A percentile compares a stretch with the other conserved stretches of the same genome.
Evolutionary conservation across 2,797 vertebrate genomes (phyloP).

Genomic region (Enteromius fasciolatus): DNA sequence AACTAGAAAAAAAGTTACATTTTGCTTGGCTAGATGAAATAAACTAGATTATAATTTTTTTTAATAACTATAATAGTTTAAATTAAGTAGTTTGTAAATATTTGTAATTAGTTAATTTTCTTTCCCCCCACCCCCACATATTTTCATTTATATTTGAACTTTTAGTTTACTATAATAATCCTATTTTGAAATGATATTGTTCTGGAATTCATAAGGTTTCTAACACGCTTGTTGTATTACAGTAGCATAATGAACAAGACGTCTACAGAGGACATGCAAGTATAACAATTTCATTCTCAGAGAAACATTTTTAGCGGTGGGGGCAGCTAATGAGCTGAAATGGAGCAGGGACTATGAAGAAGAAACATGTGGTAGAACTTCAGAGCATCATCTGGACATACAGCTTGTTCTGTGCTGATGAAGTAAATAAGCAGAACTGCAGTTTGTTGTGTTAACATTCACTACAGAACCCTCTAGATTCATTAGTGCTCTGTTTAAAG

Average conservation of each 20-base stretch:
- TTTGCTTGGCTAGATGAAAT: neutral
- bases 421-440: neutral
- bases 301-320: neutral
- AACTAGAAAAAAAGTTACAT: neutral
- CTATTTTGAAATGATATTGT: neutral
- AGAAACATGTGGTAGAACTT: slow-evolving; percentile 2
- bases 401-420: slow-evolving; percentile 3
- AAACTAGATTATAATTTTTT: neutral
- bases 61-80: neutral
- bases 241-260: neutral
- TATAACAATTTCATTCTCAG: neutral
- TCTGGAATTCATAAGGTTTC: neutral
- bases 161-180: neutral
- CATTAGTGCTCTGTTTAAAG: neutral
- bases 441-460: neutral
- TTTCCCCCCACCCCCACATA: no score
- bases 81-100: neutral
- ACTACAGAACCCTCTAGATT: neutral
- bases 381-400: slow-evolving; percentile 11
- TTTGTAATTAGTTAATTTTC: no score
- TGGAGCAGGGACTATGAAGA: slow-evolving; percentile 1
- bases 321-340: slow-evolving; percentile 27
- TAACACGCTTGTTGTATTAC: neutral
- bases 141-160: neutral
- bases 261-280: neutral